These are phyloP conservation scores for Apamea anceps DNA, from an alignment of 2,888 invertebrate species.

Conservation along the genomic window DNA sequence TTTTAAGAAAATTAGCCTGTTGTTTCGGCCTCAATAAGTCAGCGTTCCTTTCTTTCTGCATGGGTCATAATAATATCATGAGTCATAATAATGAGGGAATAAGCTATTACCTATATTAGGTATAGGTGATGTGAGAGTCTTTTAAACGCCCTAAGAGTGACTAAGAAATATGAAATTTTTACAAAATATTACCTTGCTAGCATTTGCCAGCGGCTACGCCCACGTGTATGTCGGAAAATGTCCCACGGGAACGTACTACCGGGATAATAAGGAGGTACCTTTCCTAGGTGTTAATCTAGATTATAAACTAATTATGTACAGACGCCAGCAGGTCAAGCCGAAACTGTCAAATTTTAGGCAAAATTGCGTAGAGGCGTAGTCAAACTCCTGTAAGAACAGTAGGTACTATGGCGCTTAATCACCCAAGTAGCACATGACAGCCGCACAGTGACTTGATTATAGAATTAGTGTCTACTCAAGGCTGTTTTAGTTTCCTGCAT, in stretches of 20 bases:
- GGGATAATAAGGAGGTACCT: not conserved
- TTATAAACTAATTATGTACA: not conserved
- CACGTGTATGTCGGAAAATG: not conserved
- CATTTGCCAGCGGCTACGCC: not conserved
- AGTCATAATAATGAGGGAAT: not conserved
- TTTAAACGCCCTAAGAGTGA: not conserved
- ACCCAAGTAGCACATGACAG: too few species aligned
- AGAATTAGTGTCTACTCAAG: too few species aligned
- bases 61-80: not conserved
- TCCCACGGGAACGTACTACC: not conserved
- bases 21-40: conserved; percentile 17
- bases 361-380: too few species aligned
- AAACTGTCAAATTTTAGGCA: too few species aligned
- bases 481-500: too few species aligned
- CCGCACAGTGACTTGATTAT: too few species aligned
- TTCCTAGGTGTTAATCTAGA: not conserved
- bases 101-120: not conserved
- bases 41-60: conserved; percentile 6
- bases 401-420: too few species aligned
- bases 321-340: too few species aligned
- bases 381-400: too few species aligned
- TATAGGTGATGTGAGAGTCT: not conserved
- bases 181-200: not conserved
- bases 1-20: conserved; percentile 31
- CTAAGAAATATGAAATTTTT: not conserved